These are phyloP conservation scores for Macroglossus sobrinus DNA, from an alignment of 2,113 vertebrate species.

Conservation along the genomic window DNA sequence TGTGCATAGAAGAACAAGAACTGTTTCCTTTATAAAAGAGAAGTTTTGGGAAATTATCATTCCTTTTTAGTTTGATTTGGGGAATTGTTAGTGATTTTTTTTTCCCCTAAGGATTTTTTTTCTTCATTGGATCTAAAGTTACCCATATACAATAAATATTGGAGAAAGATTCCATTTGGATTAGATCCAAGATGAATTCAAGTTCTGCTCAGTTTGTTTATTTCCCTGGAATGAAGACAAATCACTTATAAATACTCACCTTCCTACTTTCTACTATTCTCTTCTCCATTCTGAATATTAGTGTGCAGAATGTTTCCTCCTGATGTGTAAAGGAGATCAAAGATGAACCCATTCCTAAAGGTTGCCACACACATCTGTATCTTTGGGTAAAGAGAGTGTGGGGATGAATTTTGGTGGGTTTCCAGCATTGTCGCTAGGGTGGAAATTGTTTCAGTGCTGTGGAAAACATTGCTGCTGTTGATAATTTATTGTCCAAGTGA, in stretches of 20 bases:
- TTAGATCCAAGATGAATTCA: background rate
- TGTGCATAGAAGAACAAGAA: background rate
- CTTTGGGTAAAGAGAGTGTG: background rate
- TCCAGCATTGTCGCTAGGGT: background rate
- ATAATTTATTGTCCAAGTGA: conserved; percentile 6
- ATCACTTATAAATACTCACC: background rate
- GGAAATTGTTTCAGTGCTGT: background rate
- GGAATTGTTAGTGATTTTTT: background rate
- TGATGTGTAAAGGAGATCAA: background rate
- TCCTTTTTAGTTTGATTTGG: conserved; percentile 37
- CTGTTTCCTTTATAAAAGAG: conserved; percentile 11
- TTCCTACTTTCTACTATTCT: background rate
- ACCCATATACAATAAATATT: background rate
- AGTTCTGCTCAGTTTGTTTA: background rate
- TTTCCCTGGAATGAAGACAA: background rate
- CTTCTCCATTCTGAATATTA: background rate
- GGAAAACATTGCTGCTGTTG: background rate
- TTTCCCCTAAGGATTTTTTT: background rate
- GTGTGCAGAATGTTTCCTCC: background rate
- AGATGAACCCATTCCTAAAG: background rate
- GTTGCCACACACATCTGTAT: background rate
- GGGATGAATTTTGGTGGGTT: background rate
- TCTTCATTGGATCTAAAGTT: background rate
- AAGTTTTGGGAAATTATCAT: background rate
- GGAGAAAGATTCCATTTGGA: background rate